Base-by-base conservation (phyloP, 2,888 invertebrate species). In the Sycophila texana region DNA sequence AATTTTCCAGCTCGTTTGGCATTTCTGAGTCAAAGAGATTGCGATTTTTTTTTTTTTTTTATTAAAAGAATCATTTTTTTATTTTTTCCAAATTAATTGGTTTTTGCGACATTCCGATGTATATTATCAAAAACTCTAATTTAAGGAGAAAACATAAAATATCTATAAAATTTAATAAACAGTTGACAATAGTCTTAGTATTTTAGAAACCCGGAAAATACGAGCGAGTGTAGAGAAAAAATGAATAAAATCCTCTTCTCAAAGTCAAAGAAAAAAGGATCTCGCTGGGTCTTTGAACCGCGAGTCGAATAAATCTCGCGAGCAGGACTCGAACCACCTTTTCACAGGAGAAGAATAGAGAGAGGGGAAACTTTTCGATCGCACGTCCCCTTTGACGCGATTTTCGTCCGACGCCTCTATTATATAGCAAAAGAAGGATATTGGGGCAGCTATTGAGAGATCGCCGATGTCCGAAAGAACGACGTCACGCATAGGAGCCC, bases 281-380 rank as follows among this genome's bases (percentile, higher is more conserved):
- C 4, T 4, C 30, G 18, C 39, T n/a, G 18, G 49, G 16, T 14
- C 16, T 39, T 58, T n/a, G 18, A 10, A 26, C n/a, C 61, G 57
- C 55, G 76, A 53, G 74, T 22, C 66, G 65, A 77, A 77, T 77
- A 77, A 77, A 77, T 77, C 63, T 63, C 39, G 61, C 22, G 30
- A 30, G 55, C 47, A n/a, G 13, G 18, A 58, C 51, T 20, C 60
- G 4, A 7, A 7, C 7, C 30, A 30, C 30, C 30, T 30, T 67
- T 75, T 67, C 55, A 20, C 18, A 10, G n/a, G 14, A 18, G 51
- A 51, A 57, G 65, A 74, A 26, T 26, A 49, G 63, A 49, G 26
- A 18, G 65, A 26, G 1, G 39, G 5, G 53, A 51, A 74, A 74
- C 73, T 74, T 74, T 65, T 39, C 73, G 63, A 55, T 65, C 65